Base-by-base conservation (phyloP, 2,888 invertebrate species). In the Onchidella celtica region DNA sequence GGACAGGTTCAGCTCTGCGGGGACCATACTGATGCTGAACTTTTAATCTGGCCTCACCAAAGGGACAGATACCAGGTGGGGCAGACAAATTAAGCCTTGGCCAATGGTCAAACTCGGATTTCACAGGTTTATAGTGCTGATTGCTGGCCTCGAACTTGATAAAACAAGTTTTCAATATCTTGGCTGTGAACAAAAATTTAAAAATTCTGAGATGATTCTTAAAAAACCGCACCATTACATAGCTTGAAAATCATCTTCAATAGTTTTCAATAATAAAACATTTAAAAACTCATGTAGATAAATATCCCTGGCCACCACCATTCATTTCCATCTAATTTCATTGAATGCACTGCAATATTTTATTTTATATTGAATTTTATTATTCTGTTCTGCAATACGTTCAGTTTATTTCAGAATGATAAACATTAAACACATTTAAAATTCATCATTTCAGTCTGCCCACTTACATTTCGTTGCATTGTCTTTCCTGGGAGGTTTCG, bases 111-210 rank as follows among this genome's bases (percentile, higher is more conserved):
- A 91, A 82, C 72, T 90, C 88, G 34, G 87, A 79, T 59, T 87
- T 85, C 6, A 89, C 72, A 21, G 91, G 90, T 24, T 87, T 86
- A 82, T 90, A 91, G 24, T 85, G 87, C 3, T 84, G 80, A 76
- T 82, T 89, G 1, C 32, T 74, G 0, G 89, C 85, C 79, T 92
- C 92, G 84, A 91, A 87, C 85, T 92, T 92, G 40, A 92, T 61
- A 83, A 85, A 91, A 0, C 89, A 88, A 0, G 87, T 72, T 74
- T 88, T 87, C 17, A 92, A 83, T 74, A 80, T 82, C 77, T 89
- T 89, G n/a, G 84, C 91, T 90, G 85, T 47, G 47, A 47, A 47
- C 47, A 47, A 17, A 47, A 47, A 47, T 47, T 47, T 17, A 47
- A 6, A 47, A 47, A 47, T 11, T 47, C 17, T 47, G 47, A 6